These are phyloP conservation scores for Chelonus formosanus DNA, from an alignment of 2,888 invertebrate species.

Conservation along the genomic window DNA sequence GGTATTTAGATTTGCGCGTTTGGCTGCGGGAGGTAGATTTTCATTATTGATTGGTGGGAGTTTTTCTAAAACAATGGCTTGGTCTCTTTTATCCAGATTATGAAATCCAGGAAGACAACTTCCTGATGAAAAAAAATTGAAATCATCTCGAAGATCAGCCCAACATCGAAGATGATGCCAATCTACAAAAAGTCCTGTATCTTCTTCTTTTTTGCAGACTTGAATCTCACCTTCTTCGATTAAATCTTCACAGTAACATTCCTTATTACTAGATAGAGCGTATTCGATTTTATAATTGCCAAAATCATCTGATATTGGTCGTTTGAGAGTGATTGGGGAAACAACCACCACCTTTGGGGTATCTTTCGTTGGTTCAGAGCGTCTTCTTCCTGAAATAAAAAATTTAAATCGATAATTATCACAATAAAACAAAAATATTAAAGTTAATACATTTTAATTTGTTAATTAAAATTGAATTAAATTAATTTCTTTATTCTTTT, in stretches of 20 bases:
- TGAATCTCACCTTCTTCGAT: constrained; percentile 77
- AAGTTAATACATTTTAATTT: too few relatives aligned
- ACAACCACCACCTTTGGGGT: too few relatives aligned
- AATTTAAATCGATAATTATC: too few relatives aligned
- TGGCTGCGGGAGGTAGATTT: constrained; percentile 70
- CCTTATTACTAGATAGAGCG: too few relatives aligned
- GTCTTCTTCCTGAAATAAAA: too few relatives aligned
- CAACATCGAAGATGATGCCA: constrained; percentile 95
- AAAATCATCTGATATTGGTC: too few relatives aligned
- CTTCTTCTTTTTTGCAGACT: constrained; percentile 85
- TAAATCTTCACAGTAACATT: constrained; percentile 70
- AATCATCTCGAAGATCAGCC: constrained; percentile 75
- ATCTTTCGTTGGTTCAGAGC: too few relatives aligned
- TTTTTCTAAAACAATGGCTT: constrained; percentile 69
- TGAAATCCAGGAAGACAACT: constrained; percentile 81
- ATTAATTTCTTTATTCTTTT: too few relatives aligned
- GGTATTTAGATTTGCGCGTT: constrained; percentile 68
- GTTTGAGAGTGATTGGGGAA: too few relatives aligned
- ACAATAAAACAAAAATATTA: too few relatives aligned
- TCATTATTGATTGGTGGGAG: constrained; percentile 70
- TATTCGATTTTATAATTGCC: too few relatives aligned
- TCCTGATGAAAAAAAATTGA: constrained; percentile 79
- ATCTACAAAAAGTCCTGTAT: constrained; percentile 84
- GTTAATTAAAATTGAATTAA: too few relatives aligned
- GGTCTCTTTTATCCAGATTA: constrained; percentile 76